phyloP scores from a whole-genome alignment of 1,140 invertebrate genomes.

The Nasonia longicornis region DNA sequence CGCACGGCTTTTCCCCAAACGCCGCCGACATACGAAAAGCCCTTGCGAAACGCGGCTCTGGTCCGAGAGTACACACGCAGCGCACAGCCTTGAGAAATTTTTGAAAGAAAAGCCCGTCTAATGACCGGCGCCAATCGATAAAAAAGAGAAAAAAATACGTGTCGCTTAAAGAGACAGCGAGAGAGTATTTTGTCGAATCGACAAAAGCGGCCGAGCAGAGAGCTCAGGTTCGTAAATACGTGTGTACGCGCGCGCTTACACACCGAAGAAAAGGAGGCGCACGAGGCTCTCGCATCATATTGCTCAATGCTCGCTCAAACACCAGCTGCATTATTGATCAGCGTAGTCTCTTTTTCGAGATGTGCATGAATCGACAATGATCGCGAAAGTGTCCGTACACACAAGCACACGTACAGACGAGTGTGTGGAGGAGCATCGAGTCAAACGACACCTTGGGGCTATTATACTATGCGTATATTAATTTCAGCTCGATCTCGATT shows the following conservation, averaged over 20 bases:
- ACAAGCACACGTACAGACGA: not conserved
- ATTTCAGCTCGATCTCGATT: not conserved
- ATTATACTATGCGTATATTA: not conserved
- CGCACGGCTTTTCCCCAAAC: too few species aligned
- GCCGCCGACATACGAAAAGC: too few species aligned
- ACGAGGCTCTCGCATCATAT: constrained; percentile 39
- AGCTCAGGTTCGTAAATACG: constrained; percentile 1
- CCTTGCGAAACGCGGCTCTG: too few species aligned
- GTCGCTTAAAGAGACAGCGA: not conserved
- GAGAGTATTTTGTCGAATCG: constrained; percentile 48
- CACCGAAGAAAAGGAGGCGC: not conserved
- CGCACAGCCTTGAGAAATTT: constrained; percentile 20
- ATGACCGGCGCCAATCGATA: not conserved
- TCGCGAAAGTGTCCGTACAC: constrained; percentile 8
- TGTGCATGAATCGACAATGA: constrained; percentile 35
- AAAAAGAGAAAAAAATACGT: not conserved
- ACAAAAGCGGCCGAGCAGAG: constrained; percentile 46
- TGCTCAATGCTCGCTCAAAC: constrained; percentile 55
- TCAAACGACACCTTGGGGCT: not conserved
- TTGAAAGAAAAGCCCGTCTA: constrained; percentile 35
- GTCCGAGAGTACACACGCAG: too few species aligned
- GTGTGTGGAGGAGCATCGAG: not conserved
- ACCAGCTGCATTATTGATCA: constrained; percentile 60
- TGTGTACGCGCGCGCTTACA: not conserved
- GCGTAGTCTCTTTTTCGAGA: constrained; percentile 24